These are phyloP conservation scores for Arion vulgaris DNA, from an alignment of 1,140 invertebrate genomes.

Conservation along the genomic window DNA sequence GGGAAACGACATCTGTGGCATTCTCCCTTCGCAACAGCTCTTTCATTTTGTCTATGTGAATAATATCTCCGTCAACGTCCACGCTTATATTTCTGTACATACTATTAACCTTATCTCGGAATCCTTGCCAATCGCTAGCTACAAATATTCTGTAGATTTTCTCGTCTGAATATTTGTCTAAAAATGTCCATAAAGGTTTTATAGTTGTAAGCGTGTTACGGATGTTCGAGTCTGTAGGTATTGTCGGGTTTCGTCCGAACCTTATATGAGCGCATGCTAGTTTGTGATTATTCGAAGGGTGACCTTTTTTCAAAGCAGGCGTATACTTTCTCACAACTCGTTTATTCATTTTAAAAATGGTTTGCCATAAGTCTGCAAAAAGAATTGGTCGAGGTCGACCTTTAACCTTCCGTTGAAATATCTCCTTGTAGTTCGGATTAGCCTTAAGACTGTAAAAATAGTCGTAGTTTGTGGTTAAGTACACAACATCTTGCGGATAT, in stretches of 20 bases:
- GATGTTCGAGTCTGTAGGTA: conserved; percentile 48
- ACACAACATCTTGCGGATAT: conserved; percentile 51
- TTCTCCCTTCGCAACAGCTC: background rate
- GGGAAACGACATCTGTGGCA: background rate
- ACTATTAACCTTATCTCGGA: conserved; percentile 44
- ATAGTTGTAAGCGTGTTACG: conserved; percentile 47
- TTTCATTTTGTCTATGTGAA: conserved; percentile 50
- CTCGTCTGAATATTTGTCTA: conserved; percentile 43
- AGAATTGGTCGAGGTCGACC: conserved; percentile 43
- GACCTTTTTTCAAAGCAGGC: conserved; percentile 37
- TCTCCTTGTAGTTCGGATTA: conserved; percentile 47
- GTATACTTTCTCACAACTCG: conserved; percentile 41
- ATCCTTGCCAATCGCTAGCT: conserved; percentile 50
- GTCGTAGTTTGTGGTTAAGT: conserved; percentile 55
- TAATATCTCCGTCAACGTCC: conserved; percentile 47
- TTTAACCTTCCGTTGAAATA: conserved; percentile 43
- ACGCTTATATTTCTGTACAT: conserved; percentile 42
- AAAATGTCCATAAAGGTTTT: conserved; percentile 47
- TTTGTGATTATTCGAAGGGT: conserved; percentile 41
- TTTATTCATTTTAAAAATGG: conserved; percentile 50
- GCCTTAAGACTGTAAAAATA: conserved; percentile 48
- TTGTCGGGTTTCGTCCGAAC: conserved; percentile 51
- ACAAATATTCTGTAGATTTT: conserved; percentile 50
- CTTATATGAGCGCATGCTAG: conserved; percentile 52
- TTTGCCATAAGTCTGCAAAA: conserved; percentile 51